Conservation (phyloP, 2,888 invertebrate genomes). For the Carcina quercana region DNA sequence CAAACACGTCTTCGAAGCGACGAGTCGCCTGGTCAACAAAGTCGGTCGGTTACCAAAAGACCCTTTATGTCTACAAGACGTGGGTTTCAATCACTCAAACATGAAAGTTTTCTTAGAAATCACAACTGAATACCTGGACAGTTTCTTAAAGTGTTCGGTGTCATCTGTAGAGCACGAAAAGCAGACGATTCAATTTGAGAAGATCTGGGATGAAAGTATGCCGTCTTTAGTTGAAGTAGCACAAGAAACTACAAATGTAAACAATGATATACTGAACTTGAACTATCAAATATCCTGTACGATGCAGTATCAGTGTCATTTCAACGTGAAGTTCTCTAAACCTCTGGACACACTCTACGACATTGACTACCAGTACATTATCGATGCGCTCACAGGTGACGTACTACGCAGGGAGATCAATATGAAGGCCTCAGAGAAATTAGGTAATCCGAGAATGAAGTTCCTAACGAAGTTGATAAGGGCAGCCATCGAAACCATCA, state of each 20-base stretch:
- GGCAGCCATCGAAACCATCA: slow-evolving; percentile 83
- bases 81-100: slow-evolving; percentile 79
- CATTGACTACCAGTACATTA: slow-evolving; percentile 77
- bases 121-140: slow-evolving; percentile 60
- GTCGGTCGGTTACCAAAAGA: slow-evolving; percentile 91
- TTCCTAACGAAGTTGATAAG: slow-evolving; percentile 84
- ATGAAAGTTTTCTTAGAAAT: slow-evolving; percentile 67
- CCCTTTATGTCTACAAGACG: slow-evolving; percentile 84
- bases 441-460: slow-evolving; percentile 79
- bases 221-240: slow-evolving; percentile 86
- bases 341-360: slow-evolving; percentile 86
- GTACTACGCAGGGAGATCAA: slow-evolving; percentile 70
- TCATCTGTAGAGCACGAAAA: slow-evolving; percentile 45
- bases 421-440: slow-evolving; percentile 79
- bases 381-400: slow-evolving; percentile 56
- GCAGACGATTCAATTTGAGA: slow-evolving; percentile 70
- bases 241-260: slow-evolving; percentile 82
- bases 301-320: slow-evolving; percentile 85
- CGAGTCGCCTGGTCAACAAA: slow-evolving; percentile 85
- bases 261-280: slow-evolving; percentile 83
- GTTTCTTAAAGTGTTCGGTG: slow-evolving; percentile 55
- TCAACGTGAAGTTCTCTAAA: slow-evolving; percentile 82
- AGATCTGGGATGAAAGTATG: slow-evolving; percentile 79
- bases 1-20: slow-evolving; percentile 84
- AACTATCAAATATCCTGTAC: slow-evolving; percentile 87